Evolutionary conservation across 2,113 vertebrate genomes (phyloP), one percentile per base, ranked within the genome.

Genomic region (Serilophus lunatus): DNA sequence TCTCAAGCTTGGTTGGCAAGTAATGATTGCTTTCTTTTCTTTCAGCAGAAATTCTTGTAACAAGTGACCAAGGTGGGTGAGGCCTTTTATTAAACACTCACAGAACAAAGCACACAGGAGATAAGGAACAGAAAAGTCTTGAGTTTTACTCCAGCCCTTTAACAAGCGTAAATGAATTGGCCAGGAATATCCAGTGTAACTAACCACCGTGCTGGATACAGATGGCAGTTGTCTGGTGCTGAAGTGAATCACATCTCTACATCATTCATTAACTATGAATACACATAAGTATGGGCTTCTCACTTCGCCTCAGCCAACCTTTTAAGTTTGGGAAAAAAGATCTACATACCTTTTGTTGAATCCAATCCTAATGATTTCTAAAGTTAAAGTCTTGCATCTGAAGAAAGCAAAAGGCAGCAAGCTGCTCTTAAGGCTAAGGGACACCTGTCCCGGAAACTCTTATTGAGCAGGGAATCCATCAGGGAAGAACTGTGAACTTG

Each of bases 261-360:
- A 92, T 74, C 76, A 95, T 82, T 63, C 79, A 83, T 86, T 90
- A 94, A 77, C 72, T 79, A 75, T 70, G 92, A 95, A 93, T 36
- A 96, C n/a, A 80, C 44, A 64, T 7, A 1, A 97, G 87, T 95
- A 97, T 12, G 76, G 86, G 83, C 61, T 93, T 87, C 84, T 84
- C 59, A 72, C 78, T 81, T 60, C 0, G 8, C 36, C 68, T 90
- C 78, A 90, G 77, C 44, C 91, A 94, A 40, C 68, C 97, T 93
- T 96, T 97, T 91, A 96, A 93, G 93, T 90, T 95, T 57, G 96
- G 94, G 96, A 98, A 97, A 98, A 98, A 97, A 97, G 94, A 97
- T 88, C 88, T 85, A 98, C 98, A 70, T 98, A 98, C 98, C 98
- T 98, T 98, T 98, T 94, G 97, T 96, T 94, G 98, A 97, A 97